A percentile compares a stretch with the other conserved stretches of the same genome.
phyloP scores from a whole-genome alignment of 2,113 vertebrate genomes.

The Toxotes jaculatrix region DNA sequence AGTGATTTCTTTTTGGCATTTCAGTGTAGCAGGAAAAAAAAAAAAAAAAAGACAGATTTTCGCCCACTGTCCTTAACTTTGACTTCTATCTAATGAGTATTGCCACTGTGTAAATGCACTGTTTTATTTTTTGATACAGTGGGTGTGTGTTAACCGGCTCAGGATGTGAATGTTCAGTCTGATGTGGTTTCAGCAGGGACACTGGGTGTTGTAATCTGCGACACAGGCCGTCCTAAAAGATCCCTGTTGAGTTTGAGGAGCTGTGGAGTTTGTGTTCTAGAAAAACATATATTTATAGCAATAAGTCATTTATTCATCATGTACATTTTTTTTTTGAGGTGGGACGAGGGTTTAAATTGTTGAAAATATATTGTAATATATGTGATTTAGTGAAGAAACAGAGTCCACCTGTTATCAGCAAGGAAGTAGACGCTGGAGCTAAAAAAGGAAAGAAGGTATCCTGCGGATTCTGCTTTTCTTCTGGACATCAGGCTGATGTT shows the following conservation, averaged over 20 bases:
- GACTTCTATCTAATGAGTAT: slow-evolving; percentile 13
- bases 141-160: slow-evolving; percentile 32
- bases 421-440: background rate
- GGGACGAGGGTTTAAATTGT: slow-evolving; percentile 10
- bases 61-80: background rate
- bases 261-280: slow-evolving; percentile 7
- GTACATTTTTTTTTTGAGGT: background rate
- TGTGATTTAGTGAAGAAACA: background rate
- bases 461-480: background rate
- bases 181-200: slow-evolving; percentile 7
- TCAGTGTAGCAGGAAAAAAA: background rate
- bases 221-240: slow-evolving; percentile 55
- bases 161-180: slow-evolving; percentile 44
- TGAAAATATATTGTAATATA: slow-evolving; percentile 5
- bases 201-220: background rate
- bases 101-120: slow-evolving; percentile 58
- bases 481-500: background rate
- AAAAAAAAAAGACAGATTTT: background rate
- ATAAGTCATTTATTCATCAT: slow-evolving; percentile 31
- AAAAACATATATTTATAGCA: slow-evolving; percentile 49
- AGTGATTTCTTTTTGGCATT: background rate
- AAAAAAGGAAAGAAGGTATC: background rate
- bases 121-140: slow-evolving; percentile 21
- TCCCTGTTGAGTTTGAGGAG: slow-evolving; percentile 14
- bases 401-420: background rate